Conservation (phyloP, 30 jellyfish, hydroid and myxozoan species). For the Phacellophora camtschatica region DNA sequence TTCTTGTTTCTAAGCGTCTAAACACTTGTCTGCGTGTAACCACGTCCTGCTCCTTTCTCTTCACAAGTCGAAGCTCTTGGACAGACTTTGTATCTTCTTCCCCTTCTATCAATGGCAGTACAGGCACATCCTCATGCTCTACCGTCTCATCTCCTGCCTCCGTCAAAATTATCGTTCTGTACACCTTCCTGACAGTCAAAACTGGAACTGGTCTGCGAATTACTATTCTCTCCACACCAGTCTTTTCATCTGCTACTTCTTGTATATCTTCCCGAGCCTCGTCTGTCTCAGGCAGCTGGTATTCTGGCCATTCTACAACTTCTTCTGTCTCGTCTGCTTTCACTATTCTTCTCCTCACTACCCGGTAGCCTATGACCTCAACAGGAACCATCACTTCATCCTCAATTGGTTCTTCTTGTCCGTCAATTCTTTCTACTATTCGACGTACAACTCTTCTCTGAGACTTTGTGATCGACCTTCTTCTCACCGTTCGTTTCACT, state of each 20-base stretch:
- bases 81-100: background rate
- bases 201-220: slow-evolving; percentile 79
- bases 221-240: slow-evolving; percentile 62
- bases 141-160: slow-evolving; percentile 30
- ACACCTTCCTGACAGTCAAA: slow-evolving; percentile 81
- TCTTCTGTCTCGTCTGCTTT: slow-evolving; percentile 33
- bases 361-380: slow-evolving; percentile 41
- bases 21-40: slow-evolving; percentile 1
- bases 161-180: slow-evolving; percentile 50
- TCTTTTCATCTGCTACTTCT: slow-evolving; percentile 42
- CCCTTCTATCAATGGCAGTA: background rate
- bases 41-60: slow-evolving; percentile 2
- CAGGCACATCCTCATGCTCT: slow-evolving; percentile 42
- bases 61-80: slow-evolving; percentile 34
- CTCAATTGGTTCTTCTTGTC: slow-evolving; percentile 20
- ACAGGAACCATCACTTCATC: slow-evolving; percentile 49
- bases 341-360: slow-evolving; percentile 35
- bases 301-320: slow-evolving; percentile 52
- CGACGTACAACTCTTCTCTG: slow-evolving; percentile 77
- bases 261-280: slow-evolving; percentile 45
- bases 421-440: slow-evolving; percentile 34
- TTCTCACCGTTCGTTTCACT: slow-evolving; percentile 66
- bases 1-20: background rate
- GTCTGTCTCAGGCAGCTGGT: slow-evolving; percentile 55
- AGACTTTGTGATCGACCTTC: slow-evolving; percentile 60